Percentiles rank a stretch among this genome's conserved stretches.
Conservation (phyloP, 2,888 invertebrate genomes). For the Disparrhopalites patrizii region DNA sequence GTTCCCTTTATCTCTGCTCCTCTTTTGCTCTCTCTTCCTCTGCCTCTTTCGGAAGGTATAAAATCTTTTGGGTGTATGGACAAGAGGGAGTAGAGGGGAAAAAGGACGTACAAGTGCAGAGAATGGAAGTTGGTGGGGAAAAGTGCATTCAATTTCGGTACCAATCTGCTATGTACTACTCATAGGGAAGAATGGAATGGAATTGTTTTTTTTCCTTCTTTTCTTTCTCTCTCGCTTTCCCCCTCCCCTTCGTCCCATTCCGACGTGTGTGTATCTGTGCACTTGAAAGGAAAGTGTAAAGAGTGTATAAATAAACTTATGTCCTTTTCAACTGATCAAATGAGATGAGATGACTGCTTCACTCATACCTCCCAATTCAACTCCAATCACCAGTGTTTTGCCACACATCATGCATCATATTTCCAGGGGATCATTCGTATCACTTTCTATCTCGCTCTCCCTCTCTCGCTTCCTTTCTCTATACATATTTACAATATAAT, state of each 20-base stretch:
- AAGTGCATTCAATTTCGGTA: constrained; percentile 10
- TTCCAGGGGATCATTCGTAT: constrained; percentile 1
- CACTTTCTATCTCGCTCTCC: background rate
- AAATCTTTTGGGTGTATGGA: too few species aligned
- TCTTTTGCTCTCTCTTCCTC: too few species aligned
- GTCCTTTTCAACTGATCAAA: background rate
- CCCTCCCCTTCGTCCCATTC: background rate
- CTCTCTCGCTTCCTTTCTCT: constrained; percentile 1
- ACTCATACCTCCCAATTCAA: background rate
- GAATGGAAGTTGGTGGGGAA: too few species aligned
- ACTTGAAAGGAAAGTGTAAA: too few species aligned
- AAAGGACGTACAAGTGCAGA: too few species aligned
- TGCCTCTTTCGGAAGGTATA: too few species aligned
- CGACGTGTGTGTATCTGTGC: too few species aligned
- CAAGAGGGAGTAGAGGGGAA: too few species aligned
- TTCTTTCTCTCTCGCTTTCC: background rate
- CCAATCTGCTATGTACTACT: background rate
- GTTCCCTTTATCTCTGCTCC: too few species aligned
- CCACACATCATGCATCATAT: constrained; percentile 17
- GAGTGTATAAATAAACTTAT: background rate
- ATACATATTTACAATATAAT: too few species aligned
- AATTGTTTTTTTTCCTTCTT: too few species aligned
- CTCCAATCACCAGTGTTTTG: constrained; percentile 15
- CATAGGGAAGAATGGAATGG: too few species aligned
- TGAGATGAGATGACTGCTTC: constrained; percentile 4